A percentile compares a stretch with the other conserved stretches of the same genome.
These are phyloP conservation scores for Cephus nigrinus DNA, from an alignment of 2,888 invertebrate species.

Conservation along the genomic window DNA sequence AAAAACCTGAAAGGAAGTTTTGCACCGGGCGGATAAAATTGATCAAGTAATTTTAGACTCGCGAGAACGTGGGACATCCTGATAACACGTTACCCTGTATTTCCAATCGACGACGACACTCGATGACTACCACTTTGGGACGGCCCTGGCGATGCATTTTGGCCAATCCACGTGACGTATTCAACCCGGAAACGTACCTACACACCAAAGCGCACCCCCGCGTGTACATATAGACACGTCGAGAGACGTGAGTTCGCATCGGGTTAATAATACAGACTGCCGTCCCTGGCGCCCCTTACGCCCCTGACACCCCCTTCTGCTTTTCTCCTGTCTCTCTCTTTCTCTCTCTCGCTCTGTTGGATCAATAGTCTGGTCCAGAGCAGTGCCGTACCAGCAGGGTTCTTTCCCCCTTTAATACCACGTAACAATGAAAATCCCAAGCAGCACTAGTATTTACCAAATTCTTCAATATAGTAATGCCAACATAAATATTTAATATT, in stretches of 20 bases:
- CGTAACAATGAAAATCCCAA: too few species aligned
- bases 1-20: too few species aligned
- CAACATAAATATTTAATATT: too few species aligned
- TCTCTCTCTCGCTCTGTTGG: slow-evolving; percentile 36
- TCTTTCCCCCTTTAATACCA: slow-evolving; percentile 18
- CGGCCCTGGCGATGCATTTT: too few species aligned
- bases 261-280: slow-evolving; percentile 50
- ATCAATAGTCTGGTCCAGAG: slow-evolving; percentile 61
- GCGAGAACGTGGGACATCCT: background rate
- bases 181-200: too few species aligned
- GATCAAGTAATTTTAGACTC: background rate
- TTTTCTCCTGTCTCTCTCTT: slow-evolving; percentile 27
- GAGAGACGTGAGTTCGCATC: slow-evolving; percentile 33
- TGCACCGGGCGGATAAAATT: background rate
- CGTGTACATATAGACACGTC: too few species aligned
- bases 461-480: too few species aligned
- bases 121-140: too few species aligned
- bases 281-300: slow-evolving; percentile 33
- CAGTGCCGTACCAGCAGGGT: slow-evolving; percentile 46
- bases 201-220: too few species aligned
- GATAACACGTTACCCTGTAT: background rate
- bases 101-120: background rate
- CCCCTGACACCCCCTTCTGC: too few species aligned
- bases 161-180: too few species aligned
- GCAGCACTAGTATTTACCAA: too few species aligned